Base-by-base conservation (phyloP, 2,797 vertebrate species). In the Sebastes paucispinis region DNA sequence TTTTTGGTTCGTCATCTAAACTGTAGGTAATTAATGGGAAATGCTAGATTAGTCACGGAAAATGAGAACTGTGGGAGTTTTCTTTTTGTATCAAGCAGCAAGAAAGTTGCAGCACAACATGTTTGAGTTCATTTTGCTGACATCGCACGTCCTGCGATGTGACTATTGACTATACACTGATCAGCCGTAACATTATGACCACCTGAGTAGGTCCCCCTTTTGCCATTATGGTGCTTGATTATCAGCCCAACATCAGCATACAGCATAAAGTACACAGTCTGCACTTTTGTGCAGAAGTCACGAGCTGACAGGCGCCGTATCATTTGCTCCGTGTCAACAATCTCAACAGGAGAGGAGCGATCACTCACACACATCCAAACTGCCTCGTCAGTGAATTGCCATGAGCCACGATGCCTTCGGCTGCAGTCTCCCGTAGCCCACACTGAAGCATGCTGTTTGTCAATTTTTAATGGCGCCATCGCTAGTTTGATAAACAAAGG, bases 321-420 rank as follows among this genome's bases (percentile, higher is more conserved):
- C 58, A 57, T 80, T 83, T 74, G 22, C 65, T 34, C 22, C 12
- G 36, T 72, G 73, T 85, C 71, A 82, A 80, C 75, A 65, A 4
- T 62, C 78, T 82, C 65, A 55, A 34, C 34, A 47, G 63, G 72
- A 69, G 34, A 47, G 8, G 22, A 54, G 60, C 13, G 7, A 75
- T 73, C 67, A 14, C 55, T 72, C 69, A 14, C 54, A 73, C 67
- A 64, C 34, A 31, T 52, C 29, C 69, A 77, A 32, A 84, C 71
- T 57, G 54, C 67, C 20, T 25, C 32, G 63, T 74, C 72, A 60
- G 73, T 74, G 66, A 75, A 39, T 75, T 66, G 69, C 71, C 16
- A 13, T 39, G 64, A 77, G 66, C 69, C n/a, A 14, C 3, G 36
- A 32, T 63, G 73, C 52, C 58, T 75, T 52, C 5, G 18, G 72